Percentiles rank a stretch among this genome's conserved stretches.
These are phyloP conservation scores for Entomyzon cyanotis DNA, from an alignment of 2,113 vertebrate species.

Conservation along the genomic window DNA sequence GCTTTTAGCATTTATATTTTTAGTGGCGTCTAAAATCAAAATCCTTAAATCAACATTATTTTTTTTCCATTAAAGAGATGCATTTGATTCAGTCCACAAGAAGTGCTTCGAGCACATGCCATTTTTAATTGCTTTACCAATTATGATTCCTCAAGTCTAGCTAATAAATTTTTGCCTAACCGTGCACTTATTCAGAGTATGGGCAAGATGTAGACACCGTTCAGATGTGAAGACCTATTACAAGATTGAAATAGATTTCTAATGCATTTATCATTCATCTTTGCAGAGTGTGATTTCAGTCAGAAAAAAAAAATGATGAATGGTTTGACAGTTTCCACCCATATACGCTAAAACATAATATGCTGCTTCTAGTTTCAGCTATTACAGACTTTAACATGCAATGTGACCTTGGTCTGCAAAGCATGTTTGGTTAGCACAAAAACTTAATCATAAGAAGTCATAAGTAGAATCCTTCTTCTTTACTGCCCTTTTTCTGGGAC, in stretches of 20 bases:
- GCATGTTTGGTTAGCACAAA: conserved; percentile 81
- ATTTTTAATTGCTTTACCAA: conserved; percentile 62
- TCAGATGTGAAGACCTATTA: conserved; percentile 73
- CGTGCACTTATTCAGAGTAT: conserved; percentile 21
- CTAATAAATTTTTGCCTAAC: conserved; percentile 52
- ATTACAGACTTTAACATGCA: conserved; percentile 76
- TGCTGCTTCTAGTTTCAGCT: conserved; percentile 54
- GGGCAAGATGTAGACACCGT: conserved; percentile 43
- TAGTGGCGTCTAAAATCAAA: conserved; percentile 28
- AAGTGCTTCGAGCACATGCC: not conserved
- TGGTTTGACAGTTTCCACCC: conserved; percentile 67
- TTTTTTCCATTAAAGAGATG: not conserved
- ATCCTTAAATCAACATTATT: conserved; percentile 19
- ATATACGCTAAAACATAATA: conserved; percentile 68
- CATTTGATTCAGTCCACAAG: not conserved
- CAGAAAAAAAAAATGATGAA: conserved; percentile 67
- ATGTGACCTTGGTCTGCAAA: conserved; percentile 83
- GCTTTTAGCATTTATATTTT: conserved; percentile 40
- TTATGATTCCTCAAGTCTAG: conserved; percentile 20
- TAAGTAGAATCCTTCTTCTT: conserved; percentile 82
- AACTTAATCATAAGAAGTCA: conserved; percentile 85
- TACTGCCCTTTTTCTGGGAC: conserved; percentile 80
- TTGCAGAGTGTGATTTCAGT: conserved; percentile 73
- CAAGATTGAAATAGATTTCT: conserved; percentile 73
- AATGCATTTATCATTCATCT: conserved; percentile 73